A percentile compares a stretch with the other conserved stretches of the same genome.
Evolutionary conservation across 2,888 invertebrate genomes (phyloP).

Genomic region (Drosophila kuntzei): DNA sequence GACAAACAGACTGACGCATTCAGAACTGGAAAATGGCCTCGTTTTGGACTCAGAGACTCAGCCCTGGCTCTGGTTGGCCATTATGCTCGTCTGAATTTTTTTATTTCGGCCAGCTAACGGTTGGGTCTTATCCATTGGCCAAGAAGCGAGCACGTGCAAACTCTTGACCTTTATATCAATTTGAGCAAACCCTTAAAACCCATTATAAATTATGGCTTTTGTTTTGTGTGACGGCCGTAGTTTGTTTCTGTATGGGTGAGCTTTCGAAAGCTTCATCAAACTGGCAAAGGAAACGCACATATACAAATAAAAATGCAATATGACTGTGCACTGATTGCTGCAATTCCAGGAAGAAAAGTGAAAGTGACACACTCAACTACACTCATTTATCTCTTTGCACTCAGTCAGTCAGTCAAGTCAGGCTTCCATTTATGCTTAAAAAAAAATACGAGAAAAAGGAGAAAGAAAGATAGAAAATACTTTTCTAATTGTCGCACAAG

Average conservation of each 20-base stretch:
- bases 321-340: conserved; percentile 21
- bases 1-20: neutral
- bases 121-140: conserved; percentile 27
- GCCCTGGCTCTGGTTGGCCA: conserved; percentile 10
- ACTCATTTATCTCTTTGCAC: conserved; percentile 59
- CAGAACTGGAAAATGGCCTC: conserved; percentile 28
- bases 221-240: conserved; percentile 39
- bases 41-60: conserved; percentile 20
- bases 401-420: conserved; percentile 15
- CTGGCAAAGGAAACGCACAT: neutral
- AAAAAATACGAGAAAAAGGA: neutral
- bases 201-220: conserved; percentile 65
- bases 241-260: conserved; percentile 8
- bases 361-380: conserved; percentile 67
- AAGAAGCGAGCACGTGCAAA: conserved; percentile 47
- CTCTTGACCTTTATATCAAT: conserved; percentile 76
- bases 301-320: neutral
- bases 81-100: conserved; percentile 14
- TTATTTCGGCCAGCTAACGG: conserved; percentile 17
- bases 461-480: conserved; percentile 26
- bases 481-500: conserved; percentile 74
- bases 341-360: conserved; percentile 37
- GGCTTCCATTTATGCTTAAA: neutral
- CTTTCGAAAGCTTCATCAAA: conserved; percentile 26
- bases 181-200: conserved; percentile 62